Conservation (phyloP, 1,140 invertebrate genomes). For the Hylaeus volcanicus region DNA sequence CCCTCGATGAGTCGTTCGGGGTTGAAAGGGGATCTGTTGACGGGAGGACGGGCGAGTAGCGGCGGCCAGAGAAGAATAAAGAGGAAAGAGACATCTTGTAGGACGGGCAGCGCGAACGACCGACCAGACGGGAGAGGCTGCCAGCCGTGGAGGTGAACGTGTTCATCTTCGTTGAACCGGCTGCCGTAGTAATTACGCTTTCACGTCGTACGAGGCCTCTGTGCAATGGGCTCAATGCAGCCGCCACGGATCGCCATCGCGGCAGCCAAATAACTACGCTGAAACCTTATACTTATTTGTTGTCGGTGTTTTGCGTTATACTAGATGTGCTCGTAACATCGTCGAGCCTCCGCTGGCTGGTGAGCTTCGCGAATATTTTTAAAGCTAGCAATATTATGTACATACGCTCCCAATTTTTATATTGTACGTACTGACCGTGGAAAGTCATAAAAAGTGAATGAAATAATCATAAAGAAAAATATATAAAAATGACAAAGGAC, state of each 20-base stretch:
- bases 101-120: background rate
- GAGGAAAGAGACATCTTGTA: conserved; percentile 6
- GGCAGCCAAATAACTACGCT: conserved; percentile 50
- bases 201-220: conserved; percentile 40
- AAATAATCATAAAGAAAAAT: no score
- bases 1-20: conserved; percentile 11
- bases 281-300: conserved; percentile 44
- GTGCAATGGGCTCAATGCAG: conserved; percentile 31
- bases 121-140: background rate
- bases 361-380: no score
- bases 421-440: no score
- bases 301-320: conserved; percentile 16
- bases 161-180: conserved; percentile 64
- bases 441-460: no score
- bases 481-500: no score
- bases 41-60: conserved; percentile 18
- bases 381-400: no score
- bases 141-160: conserved; percentile 46
- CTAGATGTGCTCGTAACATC: no score
- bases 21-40: conserved; percentile 28
- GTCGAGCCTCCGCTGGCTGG: no score
- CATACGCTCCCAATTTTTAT: no score
- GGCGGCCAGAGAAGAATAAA: conserved; percentile 19
- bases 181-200: conserved; percentile 69
- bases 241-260: conserved; percentile 16